These are phyloP conservation scores for Lycaon pictus DNA, from an alignment of 2,113 vertebrate species.

Conservation along the genomic window DNA sequence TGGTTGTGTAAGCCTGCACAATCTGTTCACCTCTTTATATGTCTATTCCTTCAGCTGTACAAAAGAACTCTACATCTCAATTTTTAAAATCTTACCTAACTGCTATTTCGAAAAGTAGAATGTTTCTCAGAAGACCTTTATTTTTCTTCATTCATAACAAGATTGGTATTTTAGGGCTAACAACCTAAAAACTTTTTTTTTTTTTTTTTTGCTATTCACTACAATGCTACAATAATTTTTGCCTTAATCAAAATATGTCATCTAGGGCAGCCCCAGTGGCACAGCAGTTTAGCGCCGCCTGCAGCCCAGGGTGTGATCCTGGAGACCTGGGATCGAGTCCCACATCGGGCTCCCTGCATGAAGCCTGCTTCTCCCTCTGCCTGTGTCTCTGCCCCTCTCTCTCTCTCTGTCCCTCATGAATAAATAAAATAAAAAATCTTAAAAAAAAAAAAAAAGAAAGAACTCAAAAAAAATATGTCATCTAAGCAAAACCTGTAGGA, in stretches of 20 bases:
- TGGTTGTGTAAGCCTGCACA: background rate
- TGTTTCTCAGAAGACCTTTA: background rate
- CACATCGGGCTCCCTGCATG: too few species aligned
- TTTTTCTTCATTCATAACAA: slow-evolving; percentile 31
- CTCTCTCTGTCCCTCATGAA: too few species aligned
- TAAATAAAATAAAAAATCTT: too few species aligned
- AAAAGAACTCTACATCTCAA: background rate
- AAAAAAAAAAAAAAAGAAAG: too few species aligned
- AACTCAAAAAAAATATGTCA: background rate
- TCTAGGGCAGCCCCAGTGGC: background rate
- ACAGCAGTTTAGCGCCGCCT: too few species aligned
- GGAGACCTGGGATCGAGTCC: too few species aligned
- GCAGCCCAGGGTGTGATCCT: too few species aligned
- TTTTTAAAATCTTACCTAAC: slow-evolving; percentile 11
- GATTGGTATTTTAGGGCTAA: background rate
- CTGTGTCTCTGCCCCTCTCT: too few species aligned
- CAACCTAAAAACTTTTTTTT: background rate
- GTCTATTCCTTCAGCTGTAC: background rate
- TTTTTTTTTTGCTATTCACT: background rate
- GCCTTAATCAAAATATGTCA: background rate
- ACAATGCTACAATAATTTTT: slow-evolving; percentile 34
- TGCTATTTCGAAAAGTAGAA: slow-evolving; percentile 3
- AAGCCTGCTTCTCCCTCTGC: too few species aligned
- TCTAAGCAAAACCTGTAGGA: background rate
- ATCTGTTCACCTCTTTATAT: background rate